Evolutionary conservation across 1,140 invertebrate genomes (phyloP), one percentile per base, ranked within the genome.

Genomic region (Hirudo medicinalis): DNA sequence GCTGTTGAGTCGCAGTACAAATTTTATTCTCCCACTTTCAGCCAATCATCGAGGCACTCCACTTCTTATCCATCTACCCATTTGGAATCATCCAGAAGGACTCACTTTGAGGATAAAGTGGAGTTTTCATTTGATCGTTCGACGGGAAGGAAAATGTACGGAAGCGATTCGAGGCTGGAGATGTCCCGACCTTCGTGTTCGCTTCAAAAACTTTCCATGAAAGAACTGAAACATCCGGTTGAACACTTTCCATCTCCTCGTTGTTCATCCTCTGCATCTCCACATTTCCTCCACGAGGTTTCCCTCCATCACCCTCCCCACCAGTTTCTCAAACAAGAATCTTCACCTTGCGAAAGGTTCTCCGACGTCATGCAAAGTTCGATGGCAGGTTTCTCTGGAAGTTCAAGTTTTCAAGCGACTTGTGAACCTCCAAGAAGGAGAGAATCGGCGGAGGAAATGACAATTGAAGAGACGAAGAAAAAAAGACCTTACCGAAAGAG

Each of bases 21-120:
- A 9, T 25, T 63, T 63, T n/a, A 22, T 63, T 32, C 57, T 25
- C 22, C 57, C 22, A 63, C 57, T 15, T 63, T 25, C 57, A 11
- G 19, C 11, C 57, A 63, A 63, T 63, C 57, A 22, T 63, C 57
- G 57, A 22, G 57, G 22, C 57, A 63, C 22, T 63, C 57, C 29
- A 22, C 29, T 2, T 63, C 57, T 11, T 63, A 63, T 32, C 57
- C 57, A 20, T 63, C 57, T 4, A 63, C 57, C 22, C 57, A 63
- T n/a, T n/a, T 63, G 22, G 57, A 63, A 32, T 63, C 57, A 19
- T 63, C 57, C 22, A 32, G 57, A 63, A 25, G 22, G 22, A 25
- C 57, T 32, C 29, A 63, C 20, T 22, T 63, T 15, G 22, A 63
- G 57, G 57, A 63, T 11, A 63, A 32, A 22, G 19, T 25, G 15